Evolutionary conservation across 2,888 invertebrate species (phyloP), one percentile per base, ranked within the genome.

Genomic region (Cheilosia pagana): DNA sequence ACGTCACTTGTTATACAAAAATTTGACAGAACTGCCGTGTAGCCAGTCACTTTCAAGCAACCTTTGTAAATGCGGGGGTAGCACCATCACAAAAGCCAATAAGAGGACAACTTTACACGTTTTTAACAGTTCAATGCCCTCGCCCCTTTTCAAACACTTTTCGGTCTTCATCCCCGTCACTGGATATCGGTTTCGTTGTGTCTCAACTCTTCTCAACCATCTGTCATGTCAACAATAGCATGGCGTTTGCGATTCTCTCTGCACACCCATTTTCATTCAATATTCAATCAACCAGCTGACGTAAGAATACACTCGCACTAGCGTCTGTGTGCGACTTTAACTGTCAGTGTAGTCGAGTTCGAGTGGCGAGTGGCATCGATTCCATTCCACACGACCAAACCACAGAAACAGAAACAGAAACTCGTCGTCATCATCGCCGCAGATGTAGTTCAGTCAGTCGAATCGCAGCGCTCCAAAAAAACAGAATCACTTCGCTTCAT

Each of bases 391-490:
- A 12, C 28, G 28, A 28, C 10, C 43, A 16, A 21, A 43, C 57
- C 79, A 48, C 41, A 74, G 70, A 74, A 65, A 74, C 52, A 21
- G 39, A 52, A 74, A 48, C 41, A 74, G 70, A 74, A 65, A 74
- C 52, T 63, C 57, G 65, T 53, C 53, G 31, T 60, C 60, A 50
- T 68, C 79, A 45, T 60, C 48, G 35, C 63, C 79, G 50, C 74
- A 78, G 65, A 78, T 65, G 55, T 67, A 79, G 79, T 67, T 74
- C 74, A 78, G 72, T 59, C 67, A 70, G 70, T 70, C 77, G 62
- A 41, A 57, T 57, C 50, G 62, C 39, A 65, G 74, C 57, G 65
- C 48, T 53, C 59, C 25, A 74, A 79, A 70, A 79, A 79, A 70
- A 48, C 53, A 43, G 19, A 67, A 70, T 35, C 39, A 21, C 41